Conservation (phyloP, 2,797 vertebrate genomes). For the Lagocephalus sceleratus region DNA sequence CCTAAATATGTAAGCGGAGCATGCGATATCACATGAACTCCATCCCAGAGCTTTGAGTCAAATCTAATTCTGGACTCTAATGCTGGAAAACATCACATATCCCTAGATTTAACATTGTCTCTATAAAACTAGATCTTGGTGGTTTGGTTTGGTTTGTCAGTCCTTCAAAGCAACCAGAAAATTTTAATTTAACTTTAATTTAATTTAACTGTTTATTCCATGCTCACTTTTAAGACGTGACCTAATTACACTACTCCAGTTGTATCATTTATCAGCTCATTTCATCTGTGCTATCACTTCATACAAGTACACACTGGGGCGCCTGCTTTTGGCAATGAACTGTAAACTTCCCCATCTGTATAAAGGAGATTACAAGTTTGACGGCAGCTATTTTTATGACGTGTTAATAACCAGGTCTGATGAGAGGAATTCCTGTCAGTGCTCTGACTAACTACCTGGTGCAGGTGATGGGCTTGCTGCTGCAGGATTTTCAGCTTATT, state of each 20-base stretch:
- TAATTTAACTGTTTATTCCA: conserved; percentile 31
- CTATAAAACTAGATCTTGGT: too few species aligned
- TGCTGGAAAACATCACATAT: too few species aligned
- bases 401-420: conserved; percentile 51
- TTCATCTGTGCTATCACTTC: background rate
- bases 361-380: conserved; percentile 29
- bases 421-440: conserved; percentile 37
- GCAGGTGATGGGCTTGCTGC: conserved; percentile 23
- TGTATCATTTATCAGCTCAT: conserved; percentile 9
- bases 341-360: conserved; percentile 2
- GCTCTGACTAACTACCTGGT: conserved; percentile 14
- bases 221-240: conserved; percentile 20
- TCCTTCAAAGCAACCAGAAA: conserved; percentile 18
- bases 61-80: too few species aligned
- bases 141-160: conserved; percentile 1
- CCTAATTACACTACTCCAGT: conserved; percentile 4
- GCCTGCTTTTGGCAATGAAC: background rate
- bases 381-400: conserved; percentile 41
- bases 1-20: too few species aligned
- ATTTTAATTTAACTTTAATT: too few species aligned
- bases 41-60: too few species aligned
- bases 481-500: conserved; percentile 10
- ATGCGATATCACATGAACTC: too few species aligned
- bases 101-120: too few species aligned
- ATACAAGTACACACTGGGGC: conserved; percentile 5